Base-by-base conservation (phyloP, 2,888 invertebrate species). In the Bedellia somnulentella region DNA sequence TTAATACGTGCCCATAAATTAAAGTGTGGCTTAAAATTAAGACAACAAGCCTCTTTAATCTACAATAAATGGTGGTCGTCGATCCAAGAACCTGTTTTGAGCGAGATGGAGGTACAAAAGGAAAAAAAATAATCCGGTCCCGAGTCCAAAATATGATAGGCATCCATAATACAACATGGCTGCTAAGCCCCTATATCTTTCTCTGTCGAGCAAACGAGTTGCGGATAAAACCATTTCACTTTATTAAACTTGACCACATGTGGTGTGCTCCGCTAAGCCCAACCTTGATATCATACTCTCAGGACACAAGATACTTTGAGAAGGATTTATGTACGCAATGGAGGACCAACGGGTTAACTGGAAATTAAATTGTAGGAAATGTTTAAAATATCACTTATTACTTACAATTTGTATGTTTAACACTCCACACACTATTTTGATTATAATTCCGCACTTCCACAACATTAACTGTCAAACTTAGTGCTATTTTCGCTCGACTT, bases 31-130 rank as follows among this genome's bases (percentile, higher is more conserved):
- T 76, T 68, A 73, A 75, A 76, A 77, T 77, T 75, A 75, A 77
- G 77, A 77, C 76, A 77, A 76, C 75, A 75, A 73, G 66, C 60
- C 71, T 73, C 66, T 75, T 77, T 76, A 77, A 77, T 77, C 75
- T 75, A 73, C 70, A 73, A 75, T 75, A 75, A 73, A 75, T 73
- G 73, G 64, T 62, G 60, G 68, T 62, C 68, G 67, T 61, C 68
- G 61, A 58, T 55, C 54, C 45, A 49, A 60, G 67, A 75, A 9
- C 71, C 73, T 71, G 73, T 73, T 73, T 43, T 48, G 42, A 57
- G 35, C 36, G 46, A 66, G 70, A 63, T 59, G 64, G 60, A 67
- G 67, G 66, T 62, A 64, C 57, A 67, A 70, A 64, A 56, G 50
- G 57, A 58, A 70, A 73, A 70, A 66, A 58, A 67, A 67, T 68